Base-by-base conservation (phyloP, 2,797 vertebrate genomes). In the Alcedo quadribrachys region DNA sequence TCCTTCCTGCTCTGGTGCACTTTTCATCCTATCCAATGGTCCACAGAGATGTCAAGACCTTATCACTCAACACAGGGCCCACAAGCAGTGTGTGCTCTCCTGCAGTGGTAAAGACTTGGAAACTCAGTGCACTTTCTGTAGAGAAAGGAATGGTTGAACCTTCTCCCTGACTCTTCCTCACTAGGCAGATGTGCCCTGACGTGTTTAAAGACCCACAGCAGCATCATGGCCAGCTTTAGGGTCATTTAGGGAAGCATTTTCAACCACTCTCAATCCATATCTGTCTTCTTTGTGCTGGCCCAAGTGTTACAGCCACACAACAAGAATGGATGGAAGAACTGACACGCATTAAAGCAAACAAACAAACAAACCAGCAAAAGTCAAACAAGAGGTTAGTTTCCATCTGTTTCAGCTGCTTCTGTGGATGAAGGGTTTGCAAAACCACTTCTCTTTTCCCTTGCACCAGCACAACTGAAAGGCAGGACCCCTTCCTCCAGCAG, bases 1-100 rank as follows among this genome's bases (percentile, higher is more conserved):
- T 95, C 94, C 89, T 93, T 92, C 82, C 91, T 78, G 40, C 70
- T 42, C 67, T 1, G 0, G 12, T 48, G 43, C 37, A 63, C 74
- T 63, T 6, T 84, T 95, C 93, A 92, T 94, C 86, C 89, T 51
- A 90, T 94, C 90, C 71, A 93, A 13, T 21, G 30, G 32, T 35
- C 42, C n/a, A 87, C 32, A 62, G 8, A 85, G 69, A 50, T 46
- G 43, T 66, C 77, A 25, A 42, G 55, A 68, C 40, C 43, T 46
- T 33, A 73, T 40, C 74, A 32, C 1, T 5, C 53, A 81, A 57
- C 45, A 9, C 0, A 1, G 16, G 15, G 16, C 45, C 28, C 21
- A 12, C 0, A 3, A 62, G 50, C 30, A 68, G n/a, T 60, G 70
- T 3, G 0, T 6, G 0, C n/a, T 76, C 58, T 77, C 32, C 40